Evolutionary conservation across 2,888 invertebrate species (phyloP), one percentile per base, ranked within the genome.

Genomic region (Chydorus sphaericus): DNA sequence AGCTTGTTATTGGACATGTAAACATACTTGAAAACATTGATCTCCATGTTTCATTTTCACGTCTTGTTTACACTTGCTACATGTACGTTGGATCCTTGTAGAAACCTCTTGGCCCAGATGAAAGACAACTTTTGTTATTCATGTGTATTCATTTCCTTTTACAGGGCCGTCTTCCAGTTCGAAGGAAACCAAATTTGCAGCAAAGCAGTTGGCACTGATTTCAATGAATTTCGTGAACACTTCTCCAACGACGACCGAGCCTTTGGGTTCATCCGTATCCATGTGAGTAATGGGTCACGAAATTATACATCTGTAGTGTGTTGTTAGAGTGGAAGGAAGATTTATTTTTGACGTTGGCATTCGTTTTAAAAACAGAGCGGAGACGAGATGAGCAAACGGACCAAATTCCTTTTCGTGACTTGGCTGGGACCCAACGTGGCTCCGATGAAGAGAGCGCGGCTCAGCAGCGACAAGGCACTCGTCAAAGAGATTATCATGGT

Each of bases 311-410:
- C 28, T 30, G 16, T 8, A 10, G 8, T 30, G 59, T 36, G 31
- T 55, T 39, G 60, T n/a, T 18, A 44, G 2, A 28, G n/a, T 49
- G 50, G 11, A 49, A 14, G 28, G 50, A 7, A 14, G 29, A 23
- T 10, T 30, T 30, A 23, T 30, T 44, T 38, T 11, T 37, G 5
- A 16, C n/a, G 39, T 55, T 48, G 53, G 11, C 8, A 18, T 55
- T 48, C 26, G 14, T 31, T 23, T 38, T 16, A 31, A 38, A 71
- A 81, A 69, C 80, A 82, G 70, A 82, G 83, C 71, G 86, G 86
- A 52, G 86, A 86, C 65, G 86, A 86, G 70, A 78, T 86, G 81
- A 85, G 85, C 59, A 83, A 83, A 70, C 75, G 86, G 66, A 80
- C 80, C 71, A 86, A 86, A 71, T 86, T 86, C 70, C 74, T 82